Evolutionary conservation across 2,888 invertebrate genomes (phyloP).

Genomic region (Apamea anceps): DNA sequence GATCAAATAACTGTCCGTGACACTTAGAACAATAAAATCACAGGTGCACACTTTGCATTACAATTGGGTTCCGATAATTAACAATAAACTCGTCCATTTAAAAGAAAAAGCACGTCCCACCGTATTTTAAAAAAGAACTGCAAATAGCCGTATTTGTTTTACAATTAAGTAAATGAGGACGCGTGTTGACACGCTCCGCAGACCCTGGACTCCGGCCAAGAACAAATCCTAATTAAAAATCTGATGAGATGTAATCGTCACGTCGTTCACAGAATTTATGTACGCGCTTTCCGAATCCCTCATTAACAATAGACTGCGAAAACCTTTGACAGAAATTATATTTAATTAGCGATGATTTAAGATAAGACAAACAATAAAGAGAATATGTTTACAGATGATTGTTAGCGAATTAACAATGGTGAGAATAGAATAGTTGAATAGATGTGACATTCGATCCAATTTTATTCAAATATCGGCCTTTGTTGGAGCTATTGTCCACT

Average conservation of each 20-base stretch:
- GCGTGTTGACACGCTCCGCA: conserved; percentile 61
- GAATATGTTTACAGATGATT: conserved; percentile 47
- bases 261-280: conserved; percentile 69
- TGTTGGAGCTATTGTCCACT: conserved; percentile 35
- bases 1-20: conserved; percentile 81
- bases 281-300: conserved; percentile 42
- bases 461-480: conserved; percentile 48
- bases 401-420: conserved; percentile 58
- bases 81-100: conserved; percentile 40
- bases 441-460: conserved; percentile 34
- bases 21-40: conserved; percentile 78
- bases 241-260: conserved; percentile 66
- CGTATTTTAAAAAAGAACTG: conserved; percentile 35
- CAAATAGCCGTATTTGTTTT: conserved; percentile 63
- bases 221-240: conserved; percentile 71
- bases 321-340: conserved; percentile 41
- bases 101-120: conserved; percentile 54
- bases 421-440: conserved; percentile 46
- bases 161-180: conserved; percentile 70
- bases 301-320: conserved; percentile 52
- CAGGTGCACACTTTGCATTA: conserved; percentile 70
- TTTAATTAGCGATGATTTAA: conserved; percentile 45
- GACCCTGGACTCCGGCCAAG: conserved; percentile 72
- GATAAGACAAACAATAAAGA: conserved; percentile 56
- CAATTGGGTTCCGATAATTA: conserved; percentile 54